Evolutionary conservation across 2,797 vertebrate species (phyloP).

Genomic region (Sitta carolinensis): DNA sequence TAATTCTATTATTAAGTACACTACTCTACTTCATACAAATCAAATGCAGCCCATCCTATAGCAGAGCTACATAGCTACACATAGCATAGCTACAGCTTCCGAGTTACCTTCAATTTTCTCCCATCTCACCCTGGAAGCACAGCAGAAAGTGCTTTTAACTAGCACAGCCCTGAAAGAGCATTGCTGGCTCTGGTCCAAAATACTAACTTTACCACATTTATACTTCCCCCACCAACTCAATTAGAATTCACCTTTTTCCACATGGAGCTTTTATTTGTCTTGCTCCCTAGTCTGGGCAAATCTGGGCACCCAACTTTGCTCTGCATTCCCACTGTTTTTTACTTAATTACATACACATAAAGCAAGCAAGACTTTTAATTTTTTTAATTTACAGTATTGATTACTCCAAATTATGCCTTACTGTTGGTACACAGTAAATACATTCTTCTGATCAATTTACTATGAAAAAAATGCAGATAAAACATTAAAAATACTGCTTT

Average conservation of each 20-base stretch:
- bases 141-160: not conserved
- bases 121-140: not conserved
- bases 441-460: constrained; percentile 35
- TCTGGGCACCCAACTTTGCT: not conserved
- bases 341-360: constrained; percentile 2
- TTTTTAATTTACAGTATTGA: constrained; percentile 51
- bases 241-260: not conserved
- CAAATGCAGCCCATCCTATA: not conserved
- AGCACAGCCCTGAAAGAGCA: not conserved
- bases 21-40: not conserved
- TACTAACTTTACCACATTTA: not conserved
- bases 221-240: not conserved
- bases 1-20: not conserved
- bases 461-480: not conserved
- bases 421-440: constrained; percentile 41
- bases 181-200: not conserved
- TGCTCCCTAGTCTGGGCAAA: not conserved
- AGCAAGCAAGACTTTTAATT: not conserved
- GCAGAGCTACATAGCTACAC: not conserved
- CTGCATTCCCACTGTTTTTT: not conserved
- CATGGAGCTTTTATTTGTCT: accelerated
- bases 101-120: not conserved
- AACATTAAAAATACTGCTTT: constrained; percentile 11
- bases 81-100: not conserved
- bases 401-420: not conserved